Percentiles rank a stretch among this genome's conserved stretches.
These are phyloP conservation scores for Thecophora atra DNA, from an alignment of 2,888 invertebrate species.

Conservation along the genomic window DNA sequence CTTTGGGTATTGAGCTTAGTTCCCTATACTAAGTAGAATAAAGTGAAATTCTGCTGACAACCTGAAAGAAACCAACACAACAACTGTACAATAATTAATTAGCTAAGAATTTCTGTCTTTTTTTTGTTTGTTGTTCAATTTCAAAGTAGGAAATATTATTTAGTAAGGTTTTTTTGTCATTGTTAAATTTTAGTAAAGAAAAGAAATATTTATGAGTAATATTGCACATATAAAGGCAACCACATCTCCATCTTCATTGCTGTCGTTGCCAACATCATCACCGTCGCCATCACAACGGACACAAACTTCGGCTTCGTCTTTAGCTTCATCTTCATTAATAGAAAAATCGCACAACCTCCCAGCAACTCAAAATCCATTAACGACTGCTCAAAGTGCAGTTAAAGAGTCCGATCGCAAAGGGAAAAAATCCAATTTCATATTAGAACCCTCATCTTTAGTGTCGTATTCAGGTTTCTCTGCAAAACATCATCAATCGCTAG, in stretches of 20 bases:
- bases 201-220: slow-evolving; percentile 56
- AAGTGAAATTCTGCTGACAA: slow-evolving; percentile 20
- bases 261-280: slow-evolving; percentile 43
- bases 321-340: slow-evolving; percentile 33
- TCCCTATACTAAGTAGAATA: slow-evolving; percentile 1
- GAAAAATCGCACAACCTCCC: slow-evolving; percentile 39
- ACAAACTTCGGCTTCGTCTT: slow-evolving; percentile 19
- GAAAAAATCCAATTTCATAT: slow-evolving; percentile 50
- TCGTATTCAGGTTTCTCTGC: slow-evolving; percentile 52
- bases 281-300: slow-evolving; percentile 42
- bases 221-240: slow-evolving; percentile 51
- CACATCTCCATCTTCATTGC: slow-evolving; percentile 46
- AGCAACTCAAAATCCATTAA: slow-evolving; percentile 38
- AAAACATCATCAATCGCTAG: slow-evolving; percentile 51
- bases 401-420: slow-evolving; percentile 45
- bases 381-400: slow-evolving; percentile 5
- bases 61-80: slow-evolving; percentile 20
- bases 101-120: background rate
- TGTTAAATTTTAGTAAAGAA: slow-evolving; percentile 37
- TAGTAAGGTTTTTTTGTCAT: slow-evolving; percentile 34
- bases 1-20: slow-evolving; percentile 17
- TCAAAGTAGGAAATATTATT: background rate
- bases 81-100: slow-evolving; percentile 25
- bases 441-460: slow-evolving; percentile 52
- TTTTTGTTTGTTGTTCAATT: background rate